Evolutionary conservation across 2,888 invertebrate genomes (phyloP).

Genomic region (Orthosia incerta): DNA sequence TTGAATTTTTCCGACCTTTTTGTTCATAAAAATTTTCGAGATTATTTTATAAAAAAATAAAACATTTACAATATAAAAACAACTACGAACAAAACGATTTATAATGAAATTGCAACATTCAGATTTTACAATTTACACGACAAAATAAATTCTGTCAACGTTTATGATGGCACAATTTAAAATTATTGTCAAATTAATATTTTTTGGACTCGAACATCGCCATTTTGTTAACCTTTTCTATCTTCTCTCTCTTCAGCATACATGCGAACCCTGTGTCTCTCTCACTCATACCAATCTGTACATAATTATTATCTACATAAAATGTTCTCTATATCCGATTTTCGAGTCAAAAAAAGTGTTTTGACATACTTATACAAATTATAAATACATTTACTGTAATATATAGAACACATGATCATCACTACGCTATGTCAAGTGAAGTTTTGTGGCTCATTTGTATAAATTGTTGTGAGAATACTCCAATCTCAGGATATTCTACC

Average conservation of each 20-base stretch:
- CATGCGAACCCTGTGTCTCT: constrained; percentile 43
- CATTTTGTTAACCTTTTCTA: constrained; percentile 41
- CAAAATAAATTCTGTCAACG: constrained; percentile 56
- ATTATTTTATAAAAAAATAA: constrained; percentile 43
- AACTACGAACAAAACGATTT: constrained; percentile 56
- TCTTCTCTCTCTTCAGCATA: constrained; percentile 14
- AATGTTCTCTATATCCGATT: constrained; percentile 27
- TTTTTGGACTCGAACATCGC: constrained; percentile 49
- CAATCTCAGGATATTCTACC: background rate
- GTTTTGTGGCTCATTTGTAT: constrained; percentile 37
- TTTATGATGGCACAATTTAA: constrained; percentile 68
- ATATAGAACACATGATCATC: constrained; percentile 60
- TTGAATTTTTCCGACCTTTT: constrained; percentile 35
- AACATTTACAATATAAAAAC: constrained; percentile 57
- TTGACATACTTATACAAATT: constrained; percentile 46
- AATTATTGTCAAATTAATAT: constrained; percentile 31
- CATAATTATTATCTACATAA: constrained; percentile 24
- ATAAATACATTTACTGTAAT: constrained; percentile 60
- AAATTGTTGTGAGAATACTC: constrained; percentile 3
- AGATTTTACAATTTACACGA: constrained; percentile 60
- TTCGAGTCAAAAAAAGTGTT: constrained; percentile 53
- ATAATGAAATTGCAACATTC: constrained; percentile 57
- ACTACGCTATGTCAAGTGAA: constrained; percentile 50
- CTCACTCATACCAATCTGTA: background rate
- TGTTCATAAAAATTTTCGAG: constrained; percentile 27